Percentiles rank a stretch among this genome's conserved stretches.
Evolutionary conservation across 2,797 vertebrate genomes (phyloP).

Genomic region (Phataginus tricuspis): DNA sequence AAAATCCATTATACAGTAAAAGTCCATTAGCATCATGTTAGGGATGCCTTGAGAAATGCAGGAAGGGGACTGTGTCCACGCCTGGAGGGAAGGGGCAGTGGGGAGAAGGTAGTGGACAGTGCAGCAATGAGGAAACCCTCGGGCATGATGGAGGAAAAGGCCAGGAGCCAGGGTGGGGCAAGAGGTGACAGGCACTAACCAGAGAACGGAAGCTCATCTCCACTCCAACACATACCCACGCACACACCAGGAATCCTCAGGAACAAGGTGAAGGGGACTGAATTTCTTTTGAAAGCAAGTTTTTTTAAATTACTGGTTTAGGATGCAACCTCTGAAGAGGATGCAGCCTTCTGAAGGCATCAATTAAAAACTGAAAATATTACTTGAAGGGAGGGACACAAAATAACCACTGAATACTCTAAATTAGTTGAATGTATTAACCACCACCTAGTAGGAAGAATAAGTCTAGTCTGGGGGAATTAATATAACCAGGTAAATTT

Average conservation of each 20-base stretch:
- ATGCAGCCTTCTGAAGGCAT: background rate
- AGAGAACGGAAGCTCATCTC: background rate
- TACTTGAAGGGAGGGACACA: background rate
- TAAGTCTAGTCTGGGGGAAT: background rate
- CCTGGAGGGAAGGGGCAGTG: no score
- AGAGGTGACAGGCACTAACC: background rate
- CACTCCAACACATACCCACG: background rate
- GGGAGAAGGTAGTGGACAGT: background rate
- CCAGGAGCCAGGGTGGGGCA: background rate
- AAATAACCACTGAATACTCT: background rate
- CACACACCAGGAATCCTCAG: background rate
- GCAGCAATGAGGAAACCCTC: background rate
- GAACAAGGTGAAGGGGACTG: background rate
- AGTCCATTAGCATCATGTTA: background rate
- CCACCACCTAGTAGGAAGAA: background rate
- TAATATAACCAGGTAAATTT: background rate
- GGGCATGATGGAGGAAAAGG: background rate
- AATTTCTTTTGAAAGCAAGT: background rate
- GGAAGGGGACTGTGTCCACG: background rate
- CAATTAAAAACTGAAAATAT: background rate
- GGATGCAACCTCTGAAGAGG: background rate
- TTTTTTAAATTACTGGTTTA: background rate
- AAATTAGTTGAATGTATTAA: background rate
- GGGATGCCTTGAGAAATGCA: background rate
- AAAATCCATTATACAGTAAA: background rate